Base-by-base conservation (phyloP, 2,888 invertebrate genomes). In the Xestia rhomboidea region DNA sequence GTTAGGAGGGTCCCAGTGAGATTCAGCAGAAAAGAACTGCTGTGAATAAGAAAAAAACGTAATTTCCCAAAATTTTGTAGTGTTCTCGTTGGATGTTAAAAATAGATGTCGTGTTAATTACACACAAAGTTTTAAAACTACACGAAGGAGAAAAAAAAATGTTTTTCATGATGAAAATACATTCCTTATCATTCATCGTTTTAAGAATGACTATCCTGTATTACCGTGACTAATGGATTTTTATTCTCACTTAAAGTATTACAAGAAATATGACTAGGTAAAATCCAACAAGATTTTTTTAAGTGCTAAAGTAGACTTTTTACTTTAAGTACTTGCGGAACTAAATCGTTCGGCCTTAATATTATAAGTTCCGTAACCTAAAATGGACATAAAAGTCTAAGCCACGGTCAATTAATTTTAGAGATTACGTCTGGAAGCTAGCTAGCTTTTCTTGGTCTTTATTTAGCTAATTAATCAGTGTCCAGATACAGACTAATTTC, bases 381-480 rank as follows among this genome's bases (percentile, higher is more conserved):
- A 57, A 83, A 49, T 34, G 2, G 78, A 41, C 11, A 62, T 68
- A 68, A 38, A 83, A 84, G 24, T 57, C 18, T 34, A 24, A 78
- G 63, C 63, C 11, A 27, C 5, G 63, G 41, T 68, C 57, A 86
- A 86, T 82, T 82, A 72, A 86, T 82, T 86, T 82, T 46, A 82
- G 41, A 72, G 54, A 77, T 71, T 67, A 69, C 34, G 71, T 46
- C 24, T 54, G 38, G 13, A 64, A 67, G n/a, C 67, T 72, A 46
- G 63, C 30, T 68, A 68, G 67, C 57, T 73, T 71, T 75, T 68
- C 38, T 76, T 62, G 24, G 67, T 34, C 15, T 49, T 30, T 57
- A 71, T 77, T 74, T 60, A 62, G 46, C 24, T 63, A 74, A 87
- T 85, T 81, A 64, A 85, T 87, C 85, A 87, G 24, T 73, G 85